Conservation (phyloP, 2,113 vertebrate genomes). For the Cyprinodon variegatus region DNA sequence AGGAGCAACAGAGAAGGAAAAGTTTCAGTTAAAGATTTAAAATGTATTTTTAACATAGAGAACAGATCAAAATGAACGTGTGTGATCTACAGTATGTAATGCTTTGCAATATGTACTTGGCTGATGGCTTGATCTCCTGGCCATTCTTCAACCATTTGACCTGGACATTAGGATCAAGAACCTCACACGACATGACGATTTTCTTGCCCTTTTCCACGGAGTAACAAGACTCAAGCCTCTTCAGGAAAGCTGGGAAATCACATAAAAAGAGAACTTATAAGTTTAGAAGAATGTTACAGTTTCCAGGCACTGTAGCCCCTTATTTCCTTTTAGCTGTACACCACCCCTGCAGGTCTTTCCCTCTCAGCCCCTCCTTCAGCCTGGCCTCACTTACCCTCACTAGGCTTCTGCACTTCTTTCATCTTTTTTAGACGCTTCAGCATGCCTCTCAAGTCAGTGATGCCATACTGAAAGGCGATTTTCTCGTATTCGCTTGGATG, state of each 20-base stretch:
- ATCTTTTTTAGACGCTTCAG: constrained; percentile 91
- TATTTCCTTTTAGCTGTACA: constrained; percentile 2
- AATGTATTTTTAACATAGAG: neutral
- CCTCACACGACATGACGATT: constrained; percentile 85
- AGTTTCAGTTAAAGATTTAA: neutral
- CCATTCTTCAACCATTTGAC: constrained; percentile 93
- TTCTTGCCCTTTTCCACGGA: constrained; percentile 87
- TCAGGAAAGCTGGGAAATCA: constrained; percentile 84
- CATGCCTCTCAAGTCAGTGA: constrained; percentile 94
- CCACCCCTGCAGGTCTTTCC: neutral
- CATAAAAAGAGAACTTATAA: constrained; percentile 6
- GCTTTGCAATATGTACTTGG: constrained; percentile 79
- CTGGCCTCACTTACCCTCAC: constrained; percentile 78
- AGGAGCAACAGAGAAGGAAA: neutral
- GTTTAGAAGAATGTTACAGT: neutral
- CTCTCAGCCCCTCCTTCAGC: neutral
- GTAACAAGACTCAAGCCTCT: constrained; percentile 85
- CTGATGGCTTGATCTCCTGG: constrained; percentile 87
- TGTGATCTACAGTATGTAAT: neutral
- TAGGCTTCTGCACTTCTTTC: constrained; percentile 80
- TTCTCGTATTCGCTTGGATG: constrained; percentile 93
- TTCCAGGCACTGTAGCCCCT: neutral
- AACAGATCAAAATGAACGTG: neutral
- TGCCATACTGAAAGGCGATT: constrained; percentile 91
- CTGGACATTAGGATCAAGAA: constrained; percentile 80